phyloP scores from a whole-genome alignment of 2,113 vertebrate genomes.

The Brachyistius frenatus region DNA sequence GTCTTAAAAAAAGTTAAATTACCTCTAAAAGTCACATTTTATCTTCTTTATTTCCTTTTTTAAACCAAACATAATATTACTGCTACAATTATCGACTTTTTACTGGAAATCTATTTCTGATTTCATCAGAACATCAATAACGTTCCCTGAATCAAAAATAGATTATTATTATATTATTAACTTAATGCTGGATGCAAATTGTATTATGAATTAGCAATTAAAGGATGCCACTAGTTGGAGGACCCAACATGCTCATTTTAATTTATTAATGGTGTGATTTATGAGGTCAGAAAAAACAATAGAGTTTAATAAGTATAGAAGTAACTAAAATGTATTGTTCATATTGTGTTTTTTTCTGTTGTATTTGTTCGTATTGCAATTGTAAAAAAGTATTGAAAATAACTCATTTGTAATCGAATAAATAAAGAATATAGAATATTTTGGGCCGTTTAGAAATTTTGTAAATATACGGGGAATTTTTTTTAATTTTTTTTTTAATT shows the following conservation, averaged over 20 bases:
- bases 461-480: too few relatives aligned
- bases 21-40: not conserved
- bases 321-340: too few relatives aligned
- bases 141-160: not conserved
- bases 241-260: not conserved
- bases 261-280: not conserved
- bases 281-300: not conserved
- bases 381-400: too few relatives aligned
- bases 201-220: too few relatives aligned
- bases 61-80: not conserved
- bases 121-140: not conserved
- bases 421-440: too few relatives aligned
- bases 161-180: not conserved
- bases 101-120: conserved; percentile 43
- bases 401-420: too few relatives aligned
- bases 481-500: too few relatives aligned
- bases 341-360: too few relatives aligned
- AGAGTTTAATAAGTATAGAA: too few relatives aligned
- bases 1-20: not conserved
- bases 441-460: too few relatives aligned
- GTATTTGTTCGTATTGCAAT: too few relatives aligned
- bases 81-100: conserved; percentile 11
- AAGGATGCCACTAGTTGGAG: not conserved
- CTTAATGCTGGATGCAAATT: not conserved
- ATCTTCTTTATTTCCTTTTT: not conserved